Evolutionary conservation across 2,797 vertebrate species (phyloP), one percentile per base, ranked within the genome.

Genomic region (Gymnopithys bicolor): DNA sequence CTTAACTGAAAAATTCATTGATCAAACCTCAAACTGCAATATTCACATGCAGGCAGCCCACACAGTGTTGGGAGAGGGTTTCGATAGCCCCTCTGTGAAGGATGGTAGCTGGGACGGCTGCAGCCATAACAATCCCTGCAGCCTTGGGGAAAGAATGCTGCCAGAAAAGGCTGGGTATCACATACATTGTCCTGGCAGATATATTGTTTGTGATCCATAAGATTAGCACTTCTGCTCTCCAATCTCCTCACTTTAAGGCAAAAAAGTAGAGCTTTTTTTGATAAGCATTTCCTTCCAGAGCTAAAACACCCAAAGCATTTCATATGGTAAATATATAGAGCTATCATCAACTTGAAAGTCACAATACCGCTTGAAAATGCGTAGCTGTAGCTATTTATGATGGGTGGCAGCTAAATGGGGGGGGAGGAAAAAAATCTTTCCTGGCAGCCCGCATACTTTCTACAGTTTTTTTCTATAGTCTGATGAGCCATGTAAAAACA

Each of bases 311-410:
- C 55, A 4, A 33, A 88, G 77, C 5, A 12, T 66, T 85, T 90
- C 66, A 51, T 80, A 68, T 46, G 63, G 94, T 93, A 94, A 95
- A 97, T 89, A 93, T 60, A 68, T 84, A 74, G 83, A 91, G 82
- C 89, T 32, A 85, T 91, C 87, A 90, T 76, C 93, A 69, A 74
- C 88, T 95, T 55, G 90, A 69, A 95, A 96, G 94, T 87, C 92
- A 93, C 92, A 95, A 93, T 94, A 93, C 55, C 19, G 19, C 37
- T 94, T 56, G 77, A 75, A 95, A 94, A 94, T 10, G 85, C 43
- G 63, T 81, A 78, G 83, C 89, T 63, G 90, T 46, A 90, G 93
- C 95, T 97, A 96, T 97, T 96, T 95, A 79, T 90, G 93, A 82
- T 25, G 94, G 84, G 81, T 46, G 78, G 88, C 95, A 95, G 93